A percentile compares a stretch with the other conserved stretches of the same genome.
phyloP scores from a whole-genome alignment of 1,140 invertebrate species.

The Sipha flava region DNA sequence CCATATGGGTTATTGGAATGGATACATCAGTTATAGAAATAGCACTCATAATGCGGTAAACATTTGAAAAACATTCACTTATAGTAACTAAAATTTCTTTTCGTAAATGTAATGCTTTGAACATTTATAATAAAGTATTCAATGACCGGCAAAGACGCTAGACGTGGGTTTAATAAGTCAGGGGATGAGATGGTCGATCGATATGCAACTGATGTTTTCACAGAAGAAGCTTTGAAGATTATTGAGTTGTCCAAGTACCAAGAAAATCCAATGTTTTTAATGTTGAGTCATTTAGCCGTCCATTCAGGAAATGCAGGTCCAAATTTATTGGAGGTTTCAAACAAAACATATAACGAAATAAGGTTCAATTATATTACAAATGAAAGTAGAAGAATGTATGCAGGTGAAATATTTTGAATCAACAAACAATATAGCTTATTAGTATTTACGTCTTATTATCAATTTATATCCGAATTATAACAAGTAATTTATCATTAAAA shows the following conservation, averaged over 20 bases:
- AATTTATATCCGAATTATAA: too few relatives aligned
- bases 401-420: conserved; percentile 57
- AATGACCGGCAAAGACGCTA: conserved; percentile 1
- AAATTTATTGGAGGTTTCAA: conserved; percentile 64
- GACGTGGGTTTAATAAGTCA: conserved; percentile 38
- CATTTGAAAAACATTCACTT: background rate
- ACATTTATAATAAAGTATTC: background rate
- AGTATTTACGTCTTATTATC: too few relatives aligned
- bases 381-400: conserved; percentile 62
- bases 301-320: conserved; percentile 58
- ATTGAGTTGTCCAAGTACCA: conserved; percentile 48
- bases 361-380: conserved; percentile 68
- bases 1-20: conserved; percentile 57
- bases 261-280: conserved; percentile 62
- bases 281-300: conserved; percentile 67
- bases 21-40: conserved; percentile 56
- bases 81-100: background rate
- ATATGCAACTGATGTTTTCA: conserved; percentile 54
- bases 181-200: conserved; percentile 40
- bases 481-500: too few relatives aligned
- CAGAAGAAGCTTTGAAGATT: conserved; percentile 48
- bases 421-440: too few relatives aligned
- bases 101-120: background rate
- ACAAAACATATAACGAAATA: conserved; percentile 56
- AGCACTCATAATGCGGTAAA: conserved; percentile 44